Base-by-base conservation (phyloP, 2,888 invertebrate species). In the Andricus quercusramuli region DNA sequence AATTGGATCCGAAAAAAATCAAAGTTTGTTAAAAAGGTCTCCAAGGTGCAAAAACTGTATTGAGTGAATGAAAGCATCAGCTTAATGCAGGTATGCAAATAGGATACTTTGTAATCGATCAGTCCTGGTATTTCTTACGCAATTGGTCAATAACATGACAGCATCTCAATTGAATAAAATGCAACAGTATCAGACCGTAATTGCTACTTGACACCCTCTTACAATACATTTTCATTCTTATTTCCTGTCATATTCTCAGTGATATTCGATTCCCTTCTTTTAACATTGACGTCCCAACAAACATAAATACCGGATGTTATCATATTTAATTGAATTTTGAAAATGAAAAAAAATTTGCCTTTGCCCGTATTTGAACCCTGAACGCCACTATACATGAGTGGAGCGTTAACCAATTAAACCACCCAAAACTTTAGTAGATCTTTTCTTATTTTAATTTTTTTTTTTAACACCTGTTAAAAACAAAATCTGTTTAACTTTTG, bases 71-170 rank as follows among this genome's bases (percentile, higher is more conserved):
- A 82, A 86, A 84, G 86, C 86, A 86, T 87, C 84, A 86, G 88
- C 86, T 89, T 88, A 86, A 89, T 88, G 81, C 81, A 84, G 89
- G 89, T 90, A 90, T 90, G 90, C 83, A 86, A 86, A 87, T 87
- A 88, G 87, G 85, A 87, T 85, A 90, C 87, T 88, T 89, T 88
- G 89, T 88, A 89, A 90, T 85, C 82, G 88, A 90, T 90, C 89
- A 80, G 85, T 82, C 82, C 82, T 86, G 67, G 59, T 80, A 78
- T 83, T 79, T 79, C 82, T 86, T 85, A 81, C 83, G 85, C 83
- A 86, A 86, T 86, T 83, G 83, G 78, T 77, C 77, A 78, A 59
- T 79, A 83, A 76, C 74, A 74, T 22, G 74, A 56, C 81, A 47
- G 17, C 17, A 47, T 17, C 17, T 47, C 79, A 79, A 79, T 37